Percentiles rank a stretch among this genome's conserved stretches.
Evolutionary conservation across 2,797 vertebrate genomes (phyloP).

Genomic region (Coreius guichenoti): DNA sequence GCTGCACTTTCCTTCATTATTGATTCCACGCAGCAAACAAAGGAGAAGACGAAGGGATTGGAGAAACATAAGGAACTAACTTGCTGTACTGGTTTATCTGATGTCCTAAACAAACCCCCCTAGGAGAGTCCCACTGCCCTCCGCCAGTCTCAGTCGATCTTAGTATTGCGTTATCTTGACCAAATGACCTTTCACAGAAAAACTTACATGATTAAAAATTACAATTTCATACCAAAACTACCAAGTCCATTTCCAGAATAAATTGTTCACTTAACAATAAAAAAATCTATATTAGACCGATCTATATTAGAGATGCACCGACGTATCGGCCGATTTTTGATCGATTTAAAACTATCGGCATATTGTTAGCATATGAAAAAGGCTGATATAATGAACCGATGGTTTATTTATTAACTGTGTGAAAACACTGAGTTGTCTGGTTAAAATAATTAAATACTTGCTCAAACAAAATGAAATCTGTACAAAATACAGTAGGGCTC

Average conservation of each 20-base stretch:
- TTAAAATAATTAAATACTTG: not conserved
- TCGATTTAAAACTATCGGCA: not conserved
- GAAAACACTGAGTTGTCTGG: not conserved
- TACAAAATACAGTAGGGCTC: no score
- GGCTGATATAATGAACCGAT: no score
- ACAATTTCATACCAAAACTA: not conserved
- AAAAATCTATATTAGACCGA: not conserved
- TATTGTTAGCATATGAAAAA: not conserved
- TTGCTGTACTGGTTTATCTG: not conserved
- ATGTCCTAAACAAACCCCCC: not conserved
- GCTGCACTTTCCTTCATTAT: slow-evolving; percentile 15
- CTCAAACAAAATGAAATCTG: no score
- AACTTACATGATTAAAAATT: not conserved
- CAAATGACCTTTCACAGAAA: not conserved
- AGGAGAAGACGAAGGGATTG: not conserved
- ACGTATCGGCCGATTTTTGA: not conserved
- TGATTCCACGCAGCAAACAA: slow-evolving; percentile 23
- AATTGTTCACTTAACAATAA: not conserved
- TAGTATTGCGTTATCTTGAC: not conserved
- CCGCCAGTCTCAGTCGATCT: not conserved
- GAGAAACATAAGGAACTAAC: not conserved
- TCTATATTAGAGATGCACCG: not conserved
- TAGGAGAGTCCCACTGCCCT: not conserved
- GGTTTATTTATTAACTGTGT: not conserved
- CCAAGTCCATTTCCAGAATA: not conserved